phyloP scores from a whole-genome alignment of 2,113 vertebrate genomes.

The Aspiorhynchus laticeps region DNA sequence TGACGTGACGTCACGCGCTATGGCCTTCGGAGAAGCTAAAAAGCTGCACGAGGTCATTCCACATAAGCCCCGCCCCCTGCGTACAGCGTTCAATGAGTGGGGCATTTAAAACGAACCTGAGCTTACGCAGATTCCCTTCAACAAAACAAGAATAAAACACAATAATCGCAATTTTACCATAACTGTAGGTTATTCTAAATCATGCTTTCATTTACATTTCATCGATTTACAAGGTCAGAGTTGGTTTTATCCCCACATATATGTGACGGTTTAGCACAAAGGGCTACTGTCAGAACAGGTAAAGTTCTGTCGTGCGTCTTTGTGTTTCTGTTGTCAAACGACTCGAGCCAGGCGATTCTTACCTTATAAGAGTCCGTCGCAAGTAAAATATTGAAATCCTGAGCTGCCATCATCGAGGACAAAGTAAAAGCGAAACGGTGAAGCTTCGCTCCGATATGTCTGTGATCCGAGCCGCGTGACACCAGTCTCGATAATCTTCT shows the following conservation, averaged over 20 bases:
- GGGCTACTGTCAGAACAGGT: background rate
- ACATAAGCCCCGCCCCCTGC: conserved; percentile 29
- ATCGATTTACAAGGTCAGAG: conserved; percentile 4
- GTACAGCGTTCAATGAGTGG: conserved; percentile 30
- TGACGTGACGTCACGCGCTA: conserved; percentile 14
- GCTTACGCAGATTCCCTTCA: background rate
- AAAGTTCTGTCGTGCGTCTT: background rate
- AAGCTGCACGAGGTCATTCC: conserved; percentile 2
- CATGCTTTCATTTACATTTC: background rate
- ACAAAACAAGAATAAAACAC: background rate
- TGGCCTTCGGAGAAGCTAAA: conserved; percentile 27
- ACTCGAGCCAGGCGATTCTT: conserved; percentile 31
- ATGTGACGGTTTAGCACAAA: background rate
- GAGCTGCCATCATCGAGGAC: conserved; percentile 67
- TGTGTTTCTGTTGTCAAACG: background rate
- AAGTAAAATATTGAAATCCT: conserved; percentile 77
- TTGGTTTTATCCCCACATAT: background rate
- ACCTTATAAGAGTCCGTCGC: conserved; percentile 80
- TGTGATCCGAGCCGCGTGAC: conserved; percentile 29
- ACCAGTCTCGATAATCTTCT: background rate
- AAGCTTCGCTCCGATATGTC: conserved; percentile 25
- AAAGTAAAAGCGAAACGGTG: conserved; percentile 27
- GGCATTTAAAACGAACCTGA: conserved; percentile 51
- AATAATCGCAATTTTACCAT: too few species aligned
- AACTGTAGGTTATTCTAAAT: background rate